Evolutionary conservation across 1,140 invertebrate species (phyloP).

Genomic region (Papilio glaucus): DNA sequence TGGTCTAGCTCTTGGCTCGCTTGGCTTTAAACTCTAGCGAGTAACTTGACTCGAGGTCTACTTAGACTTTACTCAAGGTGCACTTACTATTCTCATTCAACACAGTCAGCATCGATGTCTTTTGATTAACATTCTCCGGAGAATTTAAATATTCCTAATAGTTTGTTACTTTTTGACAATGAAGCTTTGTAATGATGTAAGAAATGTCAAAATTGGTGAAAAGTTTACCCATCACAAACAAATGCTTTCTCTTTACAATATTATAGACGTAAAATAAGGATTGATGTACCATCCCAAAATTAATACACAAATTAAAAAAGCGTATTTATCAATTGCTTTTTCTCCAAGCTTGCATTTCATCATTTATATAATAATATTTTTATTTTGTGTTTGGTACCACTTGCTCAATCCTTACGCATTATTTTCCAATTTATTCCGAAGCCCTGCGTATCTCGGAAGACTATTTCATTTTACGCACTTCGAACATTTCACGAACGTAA

Average conservation of each 20-base stretch:
- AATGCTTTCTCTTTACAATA: no score
- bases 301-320: neutral
- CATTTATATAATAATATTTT: neutral
- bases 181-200: no score
- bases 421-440: conserved; percentile 24
- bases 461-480: conserved; percentile 24
- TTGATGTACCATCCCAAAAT: neutral
- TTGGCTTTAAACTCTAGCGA: neutral
- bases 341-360: neutral
- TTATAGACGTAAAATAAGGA: neutral
- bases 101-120: no score
- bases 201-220: no score
- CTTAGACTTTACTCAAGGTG: no score
- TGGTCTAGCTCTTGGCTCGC: neutral
- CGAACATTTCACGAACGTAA: conserved; percentile 12
- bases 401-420: conserved; percentile 18
- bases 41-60: no score
- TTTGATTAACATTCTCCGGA: no score
- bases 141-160: no score
- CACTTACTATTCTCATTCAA: no score
- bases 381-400: conserved; percentile 2
- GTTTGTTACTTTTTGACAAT: no score
- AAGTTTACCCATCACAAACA: no score
- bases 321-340: neutral
- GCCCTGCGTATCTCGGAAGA: conserved; percentile 1